Evolutionary conservation across 1,140 invertebrate species (phyloP).

Genomic region (Caenorhabditis latens): DNA sequence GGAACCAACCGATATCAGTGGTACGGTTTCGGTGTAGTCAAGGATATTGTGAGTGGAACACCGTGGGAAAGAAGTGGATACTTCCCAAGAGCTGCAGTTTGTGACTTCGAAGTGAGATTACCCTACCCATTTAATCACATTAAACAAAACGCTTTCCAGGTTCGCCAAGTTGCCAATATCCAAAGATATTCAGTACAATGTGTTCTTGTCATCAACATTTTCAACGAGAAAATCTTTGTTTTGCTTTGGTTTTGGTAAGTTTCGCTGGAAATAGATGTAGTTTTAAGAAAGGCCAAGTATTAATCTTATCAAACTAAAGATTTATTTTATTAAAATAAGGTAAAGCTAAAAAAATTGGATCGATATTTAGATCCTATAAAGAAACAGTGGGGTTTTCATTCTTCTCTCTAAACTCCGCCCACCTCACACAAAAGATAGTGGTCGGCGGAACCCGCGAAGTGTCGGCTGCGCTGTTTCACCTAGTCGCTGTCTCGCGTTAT

Average conservation of each 20-base stretch:
- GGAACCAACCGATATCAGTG: conserved; percentile 73
- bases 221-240: conserved; percentile 81
- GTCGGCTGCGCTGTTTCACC: not conserved
- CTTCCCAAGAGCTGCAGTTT: conserved; percentile 80
- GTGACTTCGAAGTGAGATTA: conserved; percentile 79
- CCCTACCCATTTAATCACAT: not conserved
- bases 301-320: no score
- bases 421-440: not conserved
- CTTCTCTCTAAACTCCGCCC: not conserved
- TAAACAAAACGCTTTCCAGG: conserved; percentile 61
- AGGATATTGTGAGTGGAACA: conserved; percentile 71
- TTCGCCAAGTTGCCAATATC: conserved; percentile 78
- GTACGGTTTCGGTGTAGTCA: conserved; percentile 76
- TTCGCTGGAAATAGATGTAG: not conserved
- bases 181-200: conserved; percentile 80
- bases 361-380: no score
- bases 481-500: no score
- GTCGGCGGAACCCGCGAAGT: conserved; percentile 26
- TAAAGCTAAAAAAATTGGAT: not conserved
- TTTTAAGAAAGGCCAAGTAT: not conserved
- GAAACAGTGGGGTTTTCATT: not conserved
- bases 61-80: conserved; percentile 77
- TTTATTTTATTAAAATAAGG: no score
- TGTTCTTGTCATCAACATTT: conserved; percentile 80
- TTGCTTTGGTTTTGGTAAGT: conserved; percentile 81